Conservation (phyloP, 2,797 vertebrate genomes). For the Pristis pectinata region DNA sequence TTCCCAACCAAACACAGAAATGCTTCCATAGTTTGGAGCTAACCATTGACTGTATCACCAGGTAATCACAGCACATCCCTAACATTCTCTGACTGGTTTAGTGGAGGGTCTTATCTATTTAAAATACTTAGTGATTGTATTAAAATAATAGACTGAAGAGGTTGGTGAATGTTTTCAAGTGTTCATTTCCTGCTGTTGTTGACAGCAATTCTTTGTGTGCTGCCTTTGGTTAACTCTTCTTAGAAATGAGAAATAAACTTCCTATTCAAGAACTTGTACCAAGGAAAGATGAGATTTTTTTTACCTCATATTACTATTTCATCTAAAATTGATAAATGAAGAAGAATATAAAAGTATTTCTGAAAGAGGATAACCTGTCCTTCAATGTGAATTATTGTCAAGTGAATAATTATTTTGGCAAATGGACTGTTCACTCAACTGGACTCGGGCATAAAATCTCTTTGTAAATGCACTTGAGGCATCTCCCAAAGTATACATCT, state of each 20-base stretch:
- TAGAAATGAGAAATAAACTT: neutral
- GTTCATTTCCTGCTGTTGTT: neutral
- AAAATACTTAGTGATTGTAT: neutral
- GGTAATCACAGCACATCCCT: neutral
- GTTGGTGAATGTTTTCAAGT: neutral
- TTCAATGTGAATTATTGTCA: conserved; percentile 27
- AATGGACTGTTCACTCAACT: neutral
- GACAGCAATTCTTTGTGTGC: neutral
- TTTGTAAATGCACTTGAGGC: conserved; percentile 29
- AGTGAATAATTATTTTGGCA: conserved; percentile 25
- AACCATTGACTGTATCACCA: too few relatives aligned
- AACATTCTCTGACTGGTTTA: neutral
- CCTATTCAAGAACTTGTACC: too few relatives aligned
- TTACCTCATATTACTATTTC: neutral
- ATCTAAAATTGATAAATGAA: neutral
- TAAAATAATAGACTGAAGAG: neutral
- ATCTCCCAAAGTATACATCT: neutral
- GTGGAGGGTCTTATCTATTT: neutral
- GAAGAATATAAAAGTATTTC: neutral
- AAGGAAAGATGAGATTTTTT: neutral
- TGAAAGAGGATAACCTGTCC: neutral
- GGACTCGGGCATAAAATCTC: conserved; percentile 15
- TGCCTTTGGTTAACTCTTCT: neutral
- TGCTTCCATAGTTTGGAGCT: neutral
- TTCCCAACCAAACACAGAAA: neutral